Conservation (phyloP, 1,140 invertebrate genomes). For the Asobara japonica region DNA sequence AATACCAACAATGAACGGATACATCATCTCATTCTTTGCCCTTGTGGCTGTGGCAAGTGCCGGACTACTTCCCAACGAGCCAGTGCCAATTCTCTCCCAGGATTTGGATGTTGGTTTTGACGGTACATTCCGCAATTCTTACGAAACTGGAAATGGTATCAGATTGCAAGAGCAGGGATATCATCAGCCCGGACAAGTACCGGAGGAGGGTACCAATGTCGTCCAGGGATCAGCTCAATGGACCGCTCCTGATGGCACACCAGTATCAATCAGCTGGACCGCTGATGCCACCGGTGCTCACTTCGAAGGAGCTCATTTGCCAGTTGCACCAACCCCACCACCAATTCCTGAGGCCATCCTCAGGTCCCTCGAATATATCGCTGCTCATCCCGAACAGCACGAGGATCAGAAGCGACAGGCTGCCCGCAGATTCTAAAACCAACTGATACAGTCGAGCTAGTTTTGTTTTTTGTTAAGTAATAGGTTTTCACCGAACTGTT, state of each 20-base stretch:
- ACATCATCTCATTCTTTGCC: constrained; percentile 30
- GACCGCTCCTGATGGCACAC: constrained; percentile 72
- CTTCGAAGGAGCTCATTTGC: constrained; percentile 71
- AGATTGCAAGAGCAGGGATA: constrained; percentile 65
- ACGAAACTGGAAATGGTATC: constrained; percentile 71
- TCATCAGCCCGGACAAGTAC: constrained; percentile 56
- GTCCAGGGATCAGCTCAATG: constrained; percentile 76
- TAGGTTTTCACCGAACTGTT: not conserved
- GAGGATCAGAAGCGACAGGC: not conserved
- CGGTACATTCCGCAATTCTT: constrained; percentile 59
- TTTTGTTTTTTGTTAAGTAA: not conserved
- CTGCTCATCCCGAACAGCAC: constrained; percentile 42
- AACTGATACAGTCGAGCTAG: not conserved
- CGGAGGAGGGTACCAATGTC: constrained; percentile 51
- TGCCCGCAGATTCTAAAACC: constrained; percentile 6
- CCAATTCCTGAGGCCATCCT: constrained; percentile 52
- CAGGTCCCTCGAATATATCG: constrained; percentile 55
- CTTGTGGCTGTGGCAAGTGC: constrained; percentile 35
- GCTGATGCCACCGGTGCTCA: constrained; percentile 82
- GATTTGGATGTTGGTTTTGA: constrained; percentile 54
- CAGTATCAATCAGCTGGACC: constrained; percentile 71
- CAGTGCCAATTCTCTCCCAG: constrained; percentile 53
- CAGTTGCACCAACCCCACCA: constrained; percentile 58
- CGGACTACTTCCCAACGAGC: constrained; percentile 34
- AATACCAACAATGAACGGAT: constrained; percentile 29